Conservation (phyloP, 2,113 vertebrate species). For the Spea bombifrons region DNA sequence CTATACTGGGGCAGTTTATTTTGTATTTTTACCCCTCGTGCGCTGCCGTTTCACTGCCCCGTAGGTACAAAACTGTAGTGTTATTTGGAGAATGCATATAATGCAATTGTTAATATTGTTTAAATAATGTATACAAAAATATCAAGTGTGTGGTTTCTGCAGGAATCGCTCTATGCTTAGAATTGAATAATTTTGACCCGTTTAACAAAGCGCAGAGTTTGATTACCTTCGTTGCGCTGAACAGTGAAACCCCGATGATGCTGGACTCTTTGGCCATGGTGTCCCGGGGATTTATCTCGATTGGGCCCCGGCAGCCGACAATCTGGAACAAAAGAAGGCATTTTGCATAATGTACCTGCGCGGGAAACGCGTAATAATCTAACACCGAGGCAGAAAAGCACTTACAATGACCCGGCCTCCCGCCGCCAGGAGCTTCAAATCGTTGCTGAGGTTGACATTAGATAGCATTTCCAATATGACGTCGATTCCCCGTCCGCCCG, state of each 20-base stretch:
- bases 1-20: too few relatives aligned
- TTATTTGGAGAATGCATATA: too few relatives aligned
- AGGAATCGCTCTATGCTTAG: neutral
- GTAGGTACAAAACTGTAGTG: too few relatives aligned
- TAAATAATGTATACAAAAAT: neutral
- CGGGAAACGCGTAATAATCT: neutral
- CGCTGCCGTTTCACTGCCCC: too few relatives aligned
- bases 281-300: constrained; percentile 86
- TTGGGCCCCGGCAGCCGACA: constrained; percentile 78
- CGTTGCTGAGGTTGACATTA: constrained; percentile 82
- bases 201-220: neutral
- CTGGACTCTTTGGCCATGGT: constrained; percentile 81
- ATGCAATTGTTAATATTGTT: too few relatives aligned
- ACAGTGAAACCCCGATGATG: constrained; percentile 74
- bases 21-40: too few relatives aligned
- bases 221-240: constrained; percentile 71
- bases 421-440: constrained; percentile 73
- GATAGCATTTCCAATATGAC: constrained; percentile 94
- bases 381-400: neutral
- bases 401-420: constrained; percentile 81
- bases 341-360: neutral
- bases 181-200: neutral
- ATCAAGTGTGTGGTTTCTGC: neutral
- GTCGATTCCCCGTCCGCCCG: constrained; percentile 68
- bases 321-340: constrained; percentile 62